Evolutionary conservation across 2,797 vertebrate species (phyloP).

Genomic region (Chaetodon trifasciatus): DNA sequence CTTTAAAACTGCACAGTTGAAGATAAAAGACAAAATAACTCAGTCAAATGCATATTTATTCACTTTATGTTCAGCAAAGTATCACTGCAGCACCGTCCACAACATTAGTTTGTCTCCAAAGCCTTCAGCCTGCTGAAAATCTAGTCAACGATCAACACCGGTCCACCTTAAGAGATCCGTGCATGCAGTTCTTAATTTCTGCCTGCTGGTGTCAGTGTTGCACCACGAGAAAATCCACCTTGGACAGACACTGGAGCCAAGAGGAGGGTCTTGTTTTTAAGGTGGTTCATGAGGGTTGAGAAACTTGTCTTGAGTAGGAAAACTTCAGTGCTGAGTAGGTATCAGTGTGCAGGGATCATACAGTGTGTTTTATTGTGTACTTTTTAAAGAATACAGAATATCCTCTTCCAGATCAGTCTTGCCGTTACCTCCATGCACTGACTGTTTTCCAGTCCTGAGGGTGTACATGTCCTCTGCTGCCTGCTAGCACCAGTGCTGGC

Average conservation of each 20-base stretch:
- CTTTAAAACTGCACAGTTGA: neutral
- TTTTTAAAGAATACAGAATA: neutral
- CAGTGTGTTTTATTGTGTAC: neutral
- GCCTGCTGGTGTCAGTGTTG: slow-evolving; percentile 75
- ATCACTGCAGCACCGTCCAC: neutral
- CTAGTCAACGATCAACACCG: neutral
- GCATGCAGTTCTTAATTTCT: slow-evolving; percentile 54
- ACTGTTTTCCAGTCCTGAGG: neutral
- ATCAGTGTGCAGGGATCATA: neutral
- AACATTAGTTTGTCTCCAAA: neutral
- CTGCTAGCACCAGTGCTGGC: slow-evolving; percentile 57
- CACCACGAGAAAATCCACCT: neutral
- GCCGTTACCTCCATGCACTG: neutral
- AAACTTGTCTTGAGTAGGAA: slow-evolving; percentile 6
- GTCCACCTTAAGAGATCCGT: slow-evolving; percentile 79
- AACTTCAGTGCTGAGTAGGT: slow-evolving; percentile 13
- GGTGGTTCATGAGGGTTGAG: slow-evolving; percentile 61
- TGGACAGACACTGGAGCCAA: slow-evolving; percentile 2
- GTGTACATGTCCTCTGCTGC: slow-evolving; percentile 17
- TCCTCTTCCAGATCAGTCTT: too few relatives aligned
- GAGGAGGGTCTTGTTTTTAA: slow-evolving; percentile 77
- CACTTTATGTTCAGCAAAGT: neutral
- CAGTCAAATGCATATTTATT: neutral
- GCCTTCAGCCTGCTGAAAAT: neutral
- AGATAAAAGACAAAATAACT: neutral